Evolutionary conservation across 1,140 invertebrate species (phyloP).

Genomic region (Leptinotarsa undecemlineata): DNA sequence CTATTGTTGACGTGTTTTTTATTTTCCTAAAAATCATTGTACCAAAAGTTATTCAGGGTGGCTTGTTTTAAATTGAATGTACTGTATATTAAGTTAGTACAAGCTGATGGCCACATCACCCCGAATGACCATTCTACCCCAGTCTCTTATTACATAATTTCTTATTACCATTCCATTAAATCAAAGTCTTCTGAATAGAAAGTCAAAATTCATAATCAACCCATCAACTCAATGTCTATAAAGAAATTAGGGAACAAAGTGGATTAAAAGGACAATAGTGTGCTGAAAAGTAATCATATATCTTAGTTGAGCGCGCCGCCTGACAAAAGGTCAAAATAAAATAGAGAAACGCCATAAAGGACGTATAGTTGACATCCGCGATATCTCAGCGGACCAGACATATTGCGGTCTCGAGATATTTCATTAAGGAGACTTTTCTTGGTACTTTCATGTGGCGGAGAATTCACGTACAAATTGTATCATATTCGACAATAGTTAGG

Average conservation of each 20-base stretch:
- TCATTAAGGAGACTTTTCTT: conserved; percentile 16
- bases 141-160: too few relatives aligned
- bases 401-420: conserved; percentile 22
- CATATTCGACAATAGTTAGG: not conserved
- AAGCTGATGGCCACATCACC: too few relatives aligned
- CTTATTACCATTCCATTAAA: too few relatives aligned
- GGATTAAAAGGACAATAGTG: not conserved
- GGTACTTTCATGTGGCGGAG: not conserved
- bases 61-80: too few relatives aligned
- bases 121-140: too few relatives aligned
- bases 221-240: too few relatives aligned
- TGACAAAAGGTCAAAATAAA: conserved; percentile 2
- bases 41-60: too few relatives aligned
- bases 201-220: too few relatives aligned
- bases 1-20: too few relatives aligned
- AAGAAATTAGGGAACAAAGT: not conserved
- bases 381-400: conserved; percentile 20
- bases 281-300: not conserved
- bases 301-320: not conserved
- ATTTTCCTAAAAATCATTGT: too few relatives aligned
- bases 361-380: conserved; percentile 17
- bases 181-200: too few relatives aligned
- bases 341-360: conserved; percentile 6
- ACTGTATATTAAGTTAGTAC: too few relatives aligned
- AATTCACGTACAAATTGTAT: not conserved